Percentiles rank a stretch among this genome's conserved stretches.
Evolutionary conservation across 2,797 vertebrate genomes (phyloP).

Genomic region (Heterohyrax brucei): DNA sequence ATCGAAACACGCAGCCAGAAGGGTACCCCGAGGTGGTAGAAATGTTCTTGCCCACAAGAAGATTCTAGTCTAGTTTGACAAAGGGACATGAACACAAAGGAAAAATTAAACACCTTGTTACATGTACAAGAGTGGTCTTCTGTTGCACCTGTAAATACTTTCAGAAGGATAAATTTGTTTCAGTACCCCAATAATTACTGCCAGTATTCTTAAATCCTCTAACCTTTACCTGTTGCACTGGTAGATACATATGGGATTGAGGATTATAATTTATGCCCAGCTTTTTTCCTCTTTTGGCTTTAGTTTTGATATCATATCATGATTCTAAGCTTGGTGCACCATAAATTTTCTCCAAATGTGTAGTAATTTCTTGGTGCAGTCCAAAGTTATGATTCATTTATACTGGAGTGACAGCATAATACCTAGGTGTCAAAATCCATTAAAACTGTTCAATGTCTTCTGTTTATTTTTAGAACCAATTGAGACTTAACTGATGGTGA

Average conservation of each 20-base stretch:
- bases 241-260: conserved; percentile 70
- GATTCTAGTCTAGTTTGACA: conserved; percentile 9
- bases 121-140: not conserved
- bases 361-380: conserved; percentile 98
- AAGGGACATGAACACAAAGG: not conserved
- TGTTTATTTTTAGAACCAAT: conserved; percentile 99
- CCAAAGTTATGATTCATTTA: conserved; percentile 99
- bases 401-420: conserved; percentile 99
- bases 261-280: conserved; percentile 96
- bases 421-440: conserved; percentile 99
- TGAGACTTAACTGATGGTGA: conserved; percentile 99
- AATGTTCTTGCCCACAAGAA: not conserved
- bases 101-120: conserved; percentile 35
- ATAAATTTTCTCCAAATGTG: conserved; percentile 99
- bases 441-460: conserved; percentile 99
- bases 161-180: conserved; percentile 75
- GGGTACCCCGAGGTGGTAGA: not conserved
- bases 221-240: conserved; percentile 86
- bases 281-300: conserved; percentile 94
- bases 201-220: conserved; percentile 79
- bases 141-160: not conserved
- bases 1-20: not conserved
- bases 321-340: conserved; percentile 97
- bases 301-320: conserved; percentile 98
- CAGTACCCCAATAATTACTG: conserved; percentile 82